phyloP scores from a whole-genome alignment of 2,113 vertebrate species.

The Falco punctatus region DNA sequence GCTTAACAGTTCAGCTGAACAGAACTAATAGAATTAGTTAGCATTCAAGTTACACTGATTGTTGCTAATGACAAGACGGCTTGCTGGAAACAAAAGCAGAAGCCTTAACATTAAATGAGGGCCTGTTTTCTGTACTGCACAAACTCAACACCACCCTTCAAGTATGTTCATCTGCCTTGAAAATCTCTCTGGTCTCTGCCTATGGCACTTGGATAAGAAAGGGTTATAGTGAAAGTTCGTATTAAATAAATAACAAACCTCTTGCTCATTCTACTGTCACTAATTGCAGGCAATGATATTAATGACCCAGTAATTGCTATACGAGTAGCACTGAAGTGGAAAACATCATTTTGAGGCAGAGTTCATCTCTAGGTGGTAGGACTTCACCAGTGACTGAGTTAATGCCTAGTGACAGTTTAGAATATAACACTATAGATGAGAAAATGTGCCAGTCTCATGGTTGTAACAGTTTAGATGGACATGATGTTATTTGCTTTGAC shows the following conservation, averaged over 20 bases:
- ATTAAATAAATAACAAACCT: constrained; percentile 56
- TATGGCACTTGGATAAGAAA: constrained; percentile 32
- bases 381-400: constrained; percentile 75
- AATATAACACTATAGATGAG: constrained; percentile 71
- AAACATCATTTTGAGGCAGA: constrained; percentile 74
- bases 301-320: constrained; percentile 81
- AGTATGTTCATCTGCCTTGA: not conserved
- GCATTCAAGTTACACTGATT: constrained; percentile 33
- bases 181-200: not conserved
- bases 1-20: constrained; percentile 54
- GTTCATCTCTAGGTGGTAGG: constrained; percentile 80
- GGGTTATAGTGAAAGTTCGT: constrained; percentile 60
- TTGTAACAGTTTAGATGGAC: constrained; percentile 62
- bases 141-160: not conserved
- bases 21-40: constrained; percentile 54
- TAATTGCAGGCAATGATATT: constrained; percentile 86
- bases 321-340: constrained; percentile 77
- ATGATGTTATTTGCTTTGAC: constrained; percentile 73
- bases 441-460: constrained; percentile 67
- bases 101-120: not conserved
- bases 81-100: constrained; percentile 2
- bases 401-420: constrained; percentile 81
- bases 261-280: constrained; percentile 69
- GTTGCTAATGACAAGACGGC: not conserved
- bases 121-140: not conserved